Evolutionary conservation across 2,888 invertebrate genomes (phyloP).

Genomic region (Thumatha senex): DNA sequence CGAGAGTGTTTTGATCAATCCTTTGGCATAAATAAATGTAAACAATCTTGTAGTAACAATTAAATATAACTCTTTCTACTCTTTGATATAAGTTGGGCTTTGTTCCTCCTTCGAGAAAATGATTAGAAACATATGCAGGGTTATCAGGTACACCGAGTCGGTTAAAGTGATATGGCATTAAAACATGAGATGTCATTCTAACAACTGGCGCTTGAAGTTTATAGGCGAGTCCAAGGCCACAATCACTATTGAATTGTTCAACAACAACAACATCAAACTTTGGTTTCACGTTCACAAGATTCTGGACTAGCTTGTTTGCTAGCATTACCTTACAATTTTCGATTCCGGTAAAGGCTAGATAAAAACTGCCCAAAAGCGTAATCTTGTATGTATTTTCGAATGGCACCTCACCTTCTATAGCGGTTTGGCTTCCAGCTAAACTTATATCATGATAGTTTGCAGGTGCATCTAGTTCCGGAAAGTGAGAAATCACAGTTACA

Average conservation of each 20-base stretch:
- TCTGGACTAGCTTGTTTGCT: conserved; percentile 58
- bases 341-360: conserved; percentile 46
- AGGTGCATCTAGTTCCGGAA: conserved; percentile 74
- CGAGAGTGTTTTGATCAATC: conserved; percentile 57
- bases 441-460: conserved; percentile 85
- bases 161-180: conserved; percentile 85
- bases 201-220: conserved; percentile 85
- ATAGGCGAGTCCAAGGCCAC: conserved; percentile 86
- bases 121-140: conserved; percentile 81
- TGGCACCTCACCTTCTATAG: conserved; percentile 48
- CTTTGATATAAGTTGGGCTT: conserved; percentile 64
- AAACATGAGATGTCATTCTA: conserved; percentile 80
- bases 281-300: conserved; percentile 62
- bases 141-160: conserved; percentile 84
- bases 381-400: conserved; percentile 48
- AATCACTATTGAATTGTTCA: conserved; percentile 89
- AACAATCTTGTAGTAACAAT: conserved; percentile 50
- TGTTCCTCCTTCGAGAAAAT: conserved; percentile 76
- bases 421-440: conserved; percentile 56
- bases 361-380: conserved; percentile 37
- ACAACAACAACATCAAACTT: conserved; percentile 87
- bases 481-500: conserved; percentile 87
- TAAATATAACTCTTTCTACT: conserved; percentile 62
- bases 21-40: conserved; percentile 53
- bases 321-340: conserved; percentile 64